Evolutionary conservation across 2,113 vertebrate species (phyloP).

Genomic region (Amazona guildingii): DNA sequence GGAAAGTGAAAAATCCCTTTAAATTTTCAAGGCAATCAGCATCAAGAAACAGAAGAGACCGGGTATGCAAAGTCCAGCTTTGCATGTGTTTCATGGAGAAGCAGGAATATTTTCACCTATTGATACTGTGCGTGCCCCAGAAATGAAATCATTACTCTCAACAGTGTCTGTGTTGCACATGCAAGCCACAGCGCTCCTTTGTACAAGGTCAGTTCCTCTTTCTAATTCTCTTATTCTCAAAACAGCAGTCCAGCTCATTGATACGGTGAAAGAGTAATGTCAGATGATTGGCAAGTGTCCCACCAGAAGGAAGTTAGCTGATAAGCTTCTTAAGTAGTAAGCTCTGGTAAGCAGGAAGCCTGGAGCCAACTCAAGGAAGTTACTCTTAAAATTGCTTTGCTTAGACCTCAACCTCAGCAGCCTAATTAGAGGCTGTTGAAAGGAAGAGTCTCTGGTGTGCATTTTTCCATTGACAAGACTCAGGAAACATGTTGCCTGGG

Average conservation of each 20-base stretch:
- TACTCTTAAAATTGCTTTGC: slow-evolving; percentile 64
- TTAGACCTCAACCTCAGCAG: slow-evolving; percentile 37
- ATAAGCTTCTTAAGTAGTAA: slow-evolving; percentile 69
- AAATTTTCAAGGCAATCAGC: neutral
- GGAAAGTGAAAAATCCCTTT: neutral
- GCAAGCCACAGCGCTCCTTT: neutral
- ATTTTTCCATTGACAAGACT: slow-evolving; percentile 44
- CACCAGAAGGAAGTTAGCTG: slow-evolving; percentile 60
- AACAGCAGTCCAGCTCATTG: slow-evolving; percentile 38
- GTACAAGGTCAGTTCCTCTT: slow-evolving; percentile 43
- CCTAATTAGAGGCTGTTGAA: slow-evolving; percentile 61
- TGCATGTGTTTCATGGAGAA: neutral
- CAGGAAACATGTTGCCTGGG: slow-evolving; percentile 41
- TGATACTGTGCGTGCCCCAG: neutral
- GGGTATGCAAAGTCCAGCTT: neutral
- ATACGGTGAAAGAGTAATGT: slow-evolving; percentile 43
- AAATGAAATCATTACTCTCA: neutral
- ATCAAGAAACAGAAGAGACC: neutral
- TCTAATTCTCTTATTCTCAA: slow-evolving; percentile 47
- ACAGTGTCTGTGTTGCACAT: neutral
- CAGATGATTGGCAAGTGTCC: slow-evolving; percentile 56
- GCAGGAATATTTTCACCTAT: neutral
- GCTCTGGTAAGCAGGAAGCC: slow-evolving; percentile 57
- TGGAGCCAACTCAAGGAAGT: slow-evolving; percentile 58
- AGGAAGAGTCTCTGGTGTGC: slow-evolving; percentile 47